Conservation (phyloP, 1,140 invertebrate genomes). For the Xylocopa sonorina region DNA sequence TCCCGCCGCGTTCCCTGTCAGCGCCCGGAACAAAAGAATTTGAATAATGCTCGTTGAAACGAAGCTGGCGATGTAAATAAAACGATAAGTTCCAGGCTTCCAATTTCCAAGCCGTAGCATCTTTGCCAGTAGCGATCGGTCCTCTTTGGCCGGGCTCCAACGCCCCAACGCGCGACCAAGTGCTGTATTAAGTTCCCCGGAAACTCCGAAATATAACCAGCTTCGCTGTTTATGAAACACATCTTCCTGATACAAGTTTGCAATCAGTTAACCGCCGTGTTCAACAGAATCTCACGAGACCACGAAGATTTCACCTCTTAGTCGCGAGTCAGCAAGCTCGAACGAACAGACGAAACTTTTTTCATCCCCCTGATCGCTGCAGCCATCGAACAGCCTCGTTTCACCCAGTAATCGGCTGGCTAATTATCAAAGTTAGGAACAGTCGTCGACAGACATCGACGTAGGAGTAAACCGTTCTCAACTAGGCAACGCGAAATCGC, state of each 20-base stretch:
- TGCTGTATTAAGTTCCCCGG: conserved; percentile 8
- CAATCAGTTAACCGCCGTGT: no score
- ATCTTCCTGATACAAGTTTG: not conserved
- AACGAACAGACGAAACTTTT: not conserved
- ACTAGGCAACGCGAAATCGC: not conserved
- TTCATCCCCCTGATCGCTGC: not conserved
- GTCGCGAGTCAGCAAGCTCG: not conserved
- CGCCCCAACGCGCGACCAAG: conserved; percentile 33
- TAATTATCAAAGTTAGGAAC: conserved; percentile 13
- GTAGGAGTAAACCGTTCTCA: conserved; percentile 20
- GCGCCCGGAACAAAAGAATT: conserved; percentile 16
- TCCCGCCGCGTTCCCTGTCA: conserved; percentile 13
- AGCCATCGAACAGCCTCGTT: not conserved
- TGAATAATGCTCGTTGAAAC: conserved; percentile 47
- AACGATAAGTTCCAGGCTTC: conserved; percentile 51
- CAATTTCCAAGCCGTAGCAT: conserved; percentile 34
- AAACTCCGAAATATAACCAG: conserved; percentile 7
- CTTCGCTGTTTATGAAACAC: no score
- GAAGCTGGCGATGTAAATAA: conserved; percentile 59
- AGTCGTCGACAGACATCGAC: not conserved
- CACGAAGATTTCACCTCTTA: not conserved
- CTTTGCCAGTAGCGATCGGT: conserved; percentile 25
- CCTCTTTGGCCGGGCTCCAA: conserved; percentile 52
- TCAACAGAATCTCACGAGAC: not conserved
- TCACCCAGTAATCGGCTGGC: not conserved